Percentiles rank a stretch among this genome's conserved stretches.
phyloP scores from a whole-genome alignment of 2,113 vertebrate species.

The Uria aalge region DNA sequence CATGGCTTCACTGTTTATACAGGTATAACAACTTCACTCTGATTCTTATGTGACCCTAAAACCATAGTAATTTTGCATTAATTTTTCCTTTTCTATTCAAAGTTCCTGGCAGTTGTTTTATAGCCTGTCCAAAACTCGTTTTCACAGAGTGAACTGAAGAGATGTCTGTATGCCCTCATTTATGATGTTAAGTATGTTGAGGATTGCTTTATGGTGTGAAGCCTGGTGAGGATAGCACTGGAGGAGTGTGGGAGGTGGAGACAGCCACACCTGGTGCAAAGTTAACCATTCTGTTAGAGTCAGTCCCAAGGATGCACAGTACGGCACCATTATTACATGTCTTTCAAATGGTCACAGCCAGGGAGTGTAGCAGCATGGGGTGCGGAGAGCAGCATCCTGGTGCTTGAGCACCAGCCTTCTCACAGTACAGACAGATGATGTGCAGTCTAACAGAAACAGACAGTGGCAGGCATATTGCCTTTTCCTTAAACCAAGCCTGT shows the following conservation, averaged over 20 bases:
- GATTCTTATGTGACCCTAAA: background rate
- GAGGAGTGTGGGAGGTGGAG: background rate
- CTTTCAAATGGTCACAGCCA: background rate
- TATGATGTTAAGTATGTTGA: no score
- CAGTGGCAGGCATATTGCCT: background rate
- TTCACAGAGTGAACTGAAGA: background rate
- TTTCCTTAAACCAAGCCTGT: background rate
- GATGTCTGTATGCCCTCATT: background rate
- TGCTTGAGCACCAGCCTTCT: background rate
- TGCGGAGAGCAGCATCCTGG: background rate
- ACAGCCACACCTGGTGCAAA: background rate
- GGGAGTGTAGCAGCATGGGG: rapidly evolving
- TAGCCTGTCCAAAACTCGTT: background rate
- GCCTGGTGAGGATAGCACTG: background rate
- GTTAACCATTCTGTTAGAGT: background rate
- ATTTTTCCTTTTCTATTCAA: background rate
- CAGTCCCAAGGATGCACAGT: background rate
- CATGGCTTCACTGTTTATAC: background rate
- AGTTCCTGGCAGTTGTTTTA: background rate
- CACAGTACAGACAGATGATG: background rate
- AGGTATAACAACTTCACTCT: background rate
- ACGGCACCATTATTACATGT: no score
- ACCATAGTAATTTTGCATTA: background rate
- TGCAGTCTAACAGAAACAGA: background rate
- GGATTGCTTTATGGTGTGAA: background rate